phyloP scores from a whole-genome alignment of 1,140 invertebrate genomes.

The Bursaphelenchus mucronatus region DNA sequence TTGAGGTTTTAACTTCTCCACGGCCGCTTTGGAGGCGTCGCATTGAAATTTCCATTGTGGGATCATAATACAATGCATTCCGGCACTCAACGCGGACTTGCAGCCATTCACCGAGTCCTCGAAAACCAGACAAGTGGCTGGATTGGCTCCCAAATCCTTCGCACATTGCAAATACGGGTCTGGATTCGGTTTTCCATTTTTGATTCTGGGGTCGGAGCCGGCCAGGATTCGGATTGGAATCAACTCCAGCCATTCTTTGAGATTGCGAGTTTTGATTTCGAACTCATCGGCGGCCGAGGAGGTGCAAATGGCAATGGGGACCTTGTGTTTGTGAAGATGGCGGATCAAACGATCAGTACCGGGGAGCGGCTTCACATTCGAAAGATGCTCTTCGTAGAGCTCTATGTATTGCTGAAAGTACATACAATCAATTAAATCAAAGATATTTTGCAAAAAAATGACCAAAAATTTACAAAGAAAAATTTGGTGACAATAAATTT shows the following conservation, averaged over 20 bases:
- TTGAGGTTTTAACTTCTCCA: constrained; percentile 19
- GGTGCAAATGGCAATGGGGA: constrained; percentile 82
- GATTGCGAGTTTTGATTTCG: constrained; percentile 67
- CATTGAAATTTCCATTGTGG: constrained; percentile 32
- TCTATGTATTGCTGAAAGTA: constrained; percentile 67
- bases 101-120: constrained; percentile 88
- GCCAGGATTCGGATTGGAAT: constrained; percentile 69
- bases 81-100: constrained; percentile 69
- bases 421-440: too few species aligned
- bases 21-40: constrained; percentile 10
- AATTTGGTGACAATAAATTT: too few species aligned
- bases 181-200: constrained; percentile 82
- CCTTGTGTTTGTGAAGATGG: constrained; percentile 71
- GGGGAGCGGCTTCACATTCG: constrained; percentile 67
- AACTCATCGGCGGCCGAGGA: constrained; percentile 75
- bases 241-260: not conserved
- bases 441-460: too few species aligned
- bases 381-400: constrained; percentile 66
- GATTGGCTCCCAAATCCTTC: constrained; percentile 72
- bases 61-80: constrained; percentile 71
- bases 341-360: constrained; percentile 76
- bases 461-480: too few species aligned
- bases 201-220: constrained; percentile 78
- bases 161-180: constrained; percentile 86
- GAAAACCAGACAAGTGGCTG: constrained; percentile 73